phyloP scores from a whole-genome alignment of 2,888 invertebrate species.

The Yponomeuta evonymella region DNA sequence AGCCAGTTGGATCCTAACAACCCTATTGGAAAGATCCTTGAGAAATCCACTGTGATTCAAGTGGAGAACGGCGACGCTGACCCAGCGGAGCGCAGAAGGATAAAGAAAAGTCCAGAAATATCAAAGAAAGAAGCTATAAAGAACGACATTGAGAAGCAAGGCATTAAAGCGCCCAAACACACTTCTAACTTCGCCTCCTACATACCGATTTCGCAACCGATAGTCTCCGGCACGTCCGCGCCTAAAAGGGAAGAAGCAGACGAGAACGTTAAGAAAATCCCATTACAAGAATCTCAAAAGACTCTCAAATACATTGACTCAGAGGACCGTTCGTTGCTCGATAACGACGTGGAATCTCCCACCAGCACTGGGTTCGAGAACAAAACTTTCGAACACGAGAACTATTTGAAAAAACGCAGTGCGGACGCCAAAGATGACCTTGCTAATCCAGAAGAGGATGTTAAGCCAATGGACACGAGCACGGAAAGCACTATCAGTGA shows the following conservation, averaged over 20 bases:
- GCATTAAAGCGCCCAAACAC: conserved; percentile 61
- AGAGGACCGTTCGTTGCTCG: conserved; percentile 45
- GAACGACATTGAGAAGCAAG: conserved; percentile 63
- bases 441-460: conserved; percentile 31
- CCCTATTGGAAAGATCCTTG: conserved; percentile 70
- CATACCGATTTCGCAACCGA: conserved; percentile 73
- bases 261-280: conserved; percentile 33
- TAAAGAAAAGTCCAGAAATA: conserved; percentile 37
- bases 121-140: conserved; percentile 44
- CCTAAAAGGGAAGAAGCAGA: conserved; percentile 40
- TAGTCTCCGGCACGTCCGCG: conserved; percentile 59
- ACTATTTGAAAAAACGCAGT: conserved; percentile 61
- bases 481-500: conserved; percentile 66
- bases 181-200: conserved; percentile 79
- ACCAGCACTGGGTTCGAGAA: conserved; percentile 69
- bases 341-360: conserved; percentile 65
- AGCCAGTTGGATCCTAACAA: conserved; percentile 70
- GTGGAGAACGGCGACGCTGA: conserved; percentile 62
- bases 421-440: conserved; percentile 53
- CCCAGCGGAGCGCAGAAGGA: conserved; percentile 38
- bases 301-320: conserved; percentile 61
- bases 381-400: conserved; percentile 67
- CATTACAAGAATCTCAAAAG: conserved; percentile 36
- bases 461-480: conserved; percentile 67
- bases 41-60: conserved; percentile 69